These are phyloP conservation scores for Halcyon chelicuti DNA, from an alignment of 2,797 vertebrate genomes.

Conservation along the genomic window DNA sequence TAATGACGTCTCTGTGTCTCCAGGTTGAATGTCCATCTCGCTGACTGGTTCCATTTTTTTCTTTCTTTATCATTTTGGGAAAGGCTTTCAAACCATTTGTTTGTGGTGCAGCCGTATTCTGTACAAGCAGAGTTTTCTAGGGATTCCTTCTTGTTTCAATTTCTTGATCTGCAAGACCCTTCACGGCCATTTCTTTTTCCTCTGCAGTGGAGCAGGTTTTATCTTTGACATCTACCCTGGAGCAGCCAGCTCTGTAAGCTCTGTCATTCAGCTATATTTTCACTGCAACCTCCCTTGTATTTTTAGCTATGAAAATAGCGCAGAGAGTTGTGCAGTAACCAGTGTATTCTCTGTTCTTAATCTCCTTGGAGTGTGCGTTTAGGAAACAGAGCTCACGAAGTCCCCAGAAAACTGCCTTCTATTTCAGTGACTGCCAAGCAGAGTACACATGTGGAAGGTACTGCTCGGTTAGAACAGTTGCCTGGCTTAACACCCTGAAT, in stretches of 20 bases:
- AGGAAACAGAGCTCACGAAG: not conserved
- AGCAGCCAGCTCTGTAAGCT: not conserved
- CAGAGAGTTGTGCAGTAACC: not conserved
- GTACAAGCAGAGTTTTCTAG: not conserved
- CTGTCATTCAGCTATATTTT: not conserved
- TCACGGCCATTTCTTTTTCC: not conserved
- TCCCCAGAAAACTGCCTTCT: not conserved
- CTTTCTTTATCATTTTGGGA: not conserved
- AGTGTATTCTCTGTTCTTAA: not conserved
- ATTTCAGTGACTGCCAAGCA: not conserved
- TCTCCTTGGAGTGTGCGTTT: not conserved
- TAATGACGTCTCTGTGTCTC: not conserved
- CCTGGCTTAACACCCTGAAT: not conserved
- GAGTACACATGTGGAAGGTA: not conserved
- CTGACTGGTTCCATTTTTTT: not conserved
- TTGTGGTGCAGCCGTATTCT: not conserved
- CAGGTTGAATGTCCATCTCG: not conserved
- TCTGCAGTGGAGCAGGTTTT: not conserved
- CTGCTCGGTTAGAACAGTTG: not conserved
- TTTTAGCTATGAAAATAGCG: not conserved
- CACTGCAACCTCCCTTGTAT: not conserved
- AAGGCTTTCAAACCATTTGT: not conserved
- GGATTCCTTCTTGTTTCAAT: not conserved
- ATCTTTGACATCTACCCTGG: not conserved
- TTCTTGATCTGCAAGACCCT: not conserved